Base-by-base conservation (phyloP, 2,888 invertebrate species). In the Rhabditophanes sp. region DNA sequence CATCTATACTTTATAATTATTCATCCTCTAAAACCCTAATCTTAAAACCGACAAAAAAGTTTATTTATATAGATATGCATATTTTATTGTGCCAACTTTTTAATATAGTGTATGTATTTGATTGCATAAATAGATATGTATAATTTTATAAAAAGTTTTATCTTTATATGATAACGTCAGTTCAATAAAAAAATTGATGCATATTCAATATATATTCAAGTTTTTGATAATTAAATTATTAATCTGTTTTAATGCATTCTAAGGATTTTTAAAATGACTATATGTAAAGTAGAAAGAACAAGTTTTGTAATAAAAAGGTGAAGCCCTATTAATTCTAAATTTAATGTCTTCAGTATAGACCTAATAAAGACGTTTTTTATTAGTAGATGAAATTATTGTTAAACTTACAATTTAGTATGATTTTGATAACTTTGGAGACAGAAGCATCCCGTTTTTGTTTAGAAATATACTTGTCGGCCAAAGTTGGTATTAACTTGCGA, bases 351-450 rank as follows among this genome's bases (percentile, higher is more conserved):
- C 8, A 18, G 18, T 17, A 25, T 17, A 9, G 16, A 9, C 25
- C 17, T 25, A 17, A 25, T 25, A 17, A 16, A 9, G 9, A 8
- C 16, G 18, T 16, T 25, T 25, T 25, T 25, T 25, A 17, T 25
- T 25, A 18, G 25, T 16, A 25, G 16, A 25, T 25, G 16, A 17
- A 16, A 25, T 25, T 25, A 25, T 18, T 18, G 25, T 25, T 25
- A 25, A 25, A 17, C 17, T 25, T 25, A 18, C 18, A 17, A 25
- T 25, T 25, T 3, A 17, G 3, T 25, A 17, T 9, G 25, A 17
- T 25, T 18, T 25, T 18, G 2, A 25, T 2, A 25, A 24, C 3
- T 4, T 24, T 4, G 17, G 18, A 9, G 25, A 16, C 18, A 25
- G 18, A 18, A 9, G 25, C 25, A 18, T 25, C 18, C 17, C 25